Evolutionary conservation across 1,140 invertebrate genomes (phyloP).

Genomic region (Drosophila azteca): DNA sequence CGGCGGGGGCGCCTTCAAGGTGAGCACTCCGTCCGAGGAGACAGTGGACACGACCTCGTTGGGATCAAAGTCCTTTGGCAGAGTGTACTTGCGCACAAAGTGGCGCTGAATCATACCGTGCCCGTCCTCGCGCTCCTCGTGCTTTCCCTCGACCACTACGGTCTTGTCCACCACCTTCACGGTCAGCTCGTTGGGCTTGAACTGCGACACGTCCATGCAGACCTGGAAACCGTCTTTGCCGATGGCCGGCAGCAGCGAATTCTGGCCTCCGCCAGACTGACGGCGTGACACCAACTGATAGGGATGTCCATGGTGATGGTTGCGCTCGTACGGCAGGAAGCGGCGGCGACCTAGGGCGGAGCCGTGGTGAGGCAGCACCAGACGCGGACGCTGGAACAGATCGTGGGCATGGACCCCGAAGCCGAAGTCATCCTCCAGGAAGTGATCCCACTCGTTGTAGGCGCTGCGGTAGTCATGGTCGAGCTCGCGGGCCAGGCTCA

Average conservation of each 20-base stretch:
- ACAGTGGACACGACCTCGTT: slow-evolving; percentile 88
- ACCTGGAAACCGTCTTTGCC: slow-evolving; percentile 88
- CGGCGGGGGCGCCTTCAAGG: slow-evolving; percentile 86
- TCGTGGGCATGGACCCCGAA: slow-evolving; percentile 77
- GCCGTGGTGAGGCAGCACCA: slow-evolving; percentile 46
- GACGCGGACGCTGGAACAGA: slow-evolving; percentile 69
- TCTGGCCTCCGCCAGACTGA: slow-evolving; percentile 23
- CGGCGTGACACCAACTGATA: slow-evolving; percentile 48
- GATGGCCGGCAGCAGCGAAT: slow-evolving; percentile 56
- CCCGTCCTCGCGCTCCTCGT: slow-evolving; percentile 90
- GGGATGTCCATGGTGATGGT: slow-evolving; percentile 23
- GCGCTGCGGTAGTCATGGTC: slow-evolving; percentile 51
- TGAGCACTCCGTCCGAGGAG: slow-evolving; percentile 90
- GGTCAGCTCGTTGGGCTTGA: slow-evolving; percentile 91
- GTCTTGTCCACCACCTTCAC: slow-evolving; percentile 91
- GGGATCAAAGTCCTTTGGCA: slow-evolving; percentile 88
- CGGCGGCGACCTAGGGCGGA: slow-evolving; percentile 41
- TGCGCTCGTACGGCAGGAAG: slow-evolving; percentile 53
- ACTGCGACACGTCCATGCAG: slow-evolving; percentile 92
- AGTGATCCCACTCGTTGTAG: slow-evolving; percentile 55
- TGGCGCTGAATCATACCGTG: slow-evolving; percentile 90
- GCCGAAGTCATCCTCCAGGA: slow-evolving; percentile 77
- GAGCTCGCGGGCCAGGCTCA: slow-evolving; percentile 72
- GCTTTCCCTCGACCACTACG: slow-evolving; percentile 89
- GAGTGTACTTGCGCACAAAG: slow-evolving; percentile 88